These are phyloP conservation scores for Muscidifurax raptorellus DNA, from an alignment of 1,140 invertebrate species.

Conservation along the genomic window DNA sequence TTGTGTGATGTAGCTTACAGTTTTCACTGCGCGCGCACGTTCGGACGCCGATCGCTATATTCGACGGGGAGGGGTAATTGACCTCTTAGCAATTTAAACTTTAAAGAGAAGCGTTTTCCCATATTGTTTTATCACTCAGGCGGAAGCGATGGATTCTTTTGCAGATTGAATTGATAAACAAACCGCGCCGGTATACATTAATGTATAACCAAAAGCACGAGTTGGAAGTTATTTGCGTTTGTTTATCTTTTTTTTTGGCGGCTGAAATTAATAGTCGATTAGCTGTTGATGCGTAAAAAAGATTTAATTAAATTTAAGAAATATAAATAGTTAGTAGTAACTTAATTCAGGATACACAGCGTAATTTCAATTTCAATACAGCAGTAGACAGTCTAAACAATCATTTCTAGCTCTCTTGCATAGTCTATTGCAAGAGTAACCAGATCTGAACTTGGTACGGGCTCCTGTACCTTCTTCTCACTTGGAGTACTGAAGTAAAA, in stretches of 20 bases:
- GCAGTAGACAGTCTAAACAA: conserved; percentile 82
- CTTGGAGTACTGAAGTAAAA: conserved; percentile 85
- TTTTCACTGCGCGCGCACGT: too few relatives aligned
- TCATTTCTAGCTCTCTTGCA: conserved; percentile 98
- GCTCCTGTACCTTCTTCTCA: conserved; percentile 86
- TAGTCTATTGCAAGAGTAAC: conserved; percentile 97
- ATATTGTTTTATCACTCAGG: not conserved
- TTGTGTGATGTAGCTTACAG: too few relatives aligned
- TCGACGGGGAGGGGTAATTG: not conserved
- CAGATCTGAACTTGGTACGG: conserved; percentile 92
- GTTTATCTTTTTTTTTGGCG: too few relatives aligned
- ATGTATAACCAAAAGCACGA: not conserved
- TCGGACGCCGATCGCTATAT: not conserved
- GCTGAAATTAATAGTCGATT: not conserved
- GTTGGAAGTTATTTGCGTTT: not conserved
- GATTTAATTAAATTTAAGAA: not conserved
- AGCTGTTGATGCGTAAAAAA: not conserved
- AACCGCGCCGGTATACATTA: not conserved
- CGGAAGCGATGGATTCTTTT: not conserved
- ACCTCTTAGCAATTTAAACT: not conserved
- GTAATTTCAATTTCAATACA: not conserved
- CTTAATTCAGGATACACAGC: not conserved
- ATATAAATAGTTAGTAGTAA: not conserved
- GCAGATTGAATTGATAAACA: not conserved
- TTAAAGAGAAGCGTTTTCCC: not conserved